Evolutionary conservation across 2,797 vertebrate genomes (phyloP).

Genomic region (Miichthys miiuy): DNA sequence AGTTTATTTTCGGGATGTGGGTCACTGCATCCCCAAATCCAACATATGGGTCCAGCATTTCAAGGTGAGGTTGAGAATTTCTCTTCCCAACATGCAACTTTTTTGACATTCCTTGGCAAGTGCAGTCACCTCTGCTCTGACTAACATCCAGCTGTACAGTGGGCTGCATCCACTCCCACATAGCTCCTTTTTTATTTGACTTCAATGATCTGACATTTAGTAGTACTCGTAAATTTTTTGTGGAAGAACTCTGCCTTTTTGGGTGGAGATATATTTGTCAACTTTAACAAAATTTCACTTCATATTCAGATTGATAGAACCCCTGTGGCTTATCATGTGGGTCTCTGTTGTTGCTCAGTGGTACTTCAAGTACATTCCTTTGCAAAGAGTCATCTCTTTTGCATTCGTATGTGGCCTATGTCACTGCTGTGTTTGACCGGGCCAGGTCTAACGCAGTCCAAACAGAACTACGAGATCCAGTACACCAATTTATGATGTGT

Average conservation of each 20-base stretch:
- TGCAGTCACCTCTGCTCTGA: constrained; percentile 43
- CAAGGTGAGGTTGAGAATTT: constrained; percentile 50
- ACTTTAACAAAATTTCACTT: constrained; percentile 73
- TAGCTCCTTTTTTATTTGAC: constrained; percentile 71
- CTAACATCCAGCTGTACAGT: constrained; percentile 52
- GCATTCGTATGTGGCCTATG: constrained; percentile 67
- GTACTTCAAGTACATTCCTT: constrained; percentile 73
- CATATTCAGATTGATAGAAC: constrained; percentile 68
- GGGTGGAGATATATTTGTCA: constrained; percentile 72
- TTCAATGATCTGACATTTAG: constrained; percentile 69
- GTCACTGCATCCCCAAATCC: constrained; percentile 71
- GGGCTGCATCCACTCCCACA: constrained; percentile 46
- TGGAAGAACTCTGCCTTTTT: constrained; percentile 56
- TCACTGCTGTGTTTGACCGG: constrained; percentile 69
- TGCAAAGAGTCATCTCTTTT: constrained; percentile 64
- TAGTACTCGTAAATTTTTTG: constrained; percentile 55
- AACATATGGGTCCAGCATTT: constrained; percentile 70
- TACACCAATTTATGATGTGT: constrained; percentile 70
- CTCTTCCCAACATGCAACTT: constrained; percentile 51
- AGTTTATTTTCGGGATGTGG: constrained; percentile 78
- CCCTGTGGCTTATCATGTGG: constrained; percentile 65
- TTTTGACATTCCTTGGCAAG: constrained; percentile 54
- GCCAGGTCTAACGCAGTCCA: constrained; percentile 53
- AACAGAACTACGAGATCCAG: constrained; percentile 62
- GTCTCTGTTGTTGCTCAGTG: constrained; percentile 69